phyloP scores from a whole-genome alignment of 2,797 vertebrate genomes.

The Buphagus erythrorhynchus region DNA sequence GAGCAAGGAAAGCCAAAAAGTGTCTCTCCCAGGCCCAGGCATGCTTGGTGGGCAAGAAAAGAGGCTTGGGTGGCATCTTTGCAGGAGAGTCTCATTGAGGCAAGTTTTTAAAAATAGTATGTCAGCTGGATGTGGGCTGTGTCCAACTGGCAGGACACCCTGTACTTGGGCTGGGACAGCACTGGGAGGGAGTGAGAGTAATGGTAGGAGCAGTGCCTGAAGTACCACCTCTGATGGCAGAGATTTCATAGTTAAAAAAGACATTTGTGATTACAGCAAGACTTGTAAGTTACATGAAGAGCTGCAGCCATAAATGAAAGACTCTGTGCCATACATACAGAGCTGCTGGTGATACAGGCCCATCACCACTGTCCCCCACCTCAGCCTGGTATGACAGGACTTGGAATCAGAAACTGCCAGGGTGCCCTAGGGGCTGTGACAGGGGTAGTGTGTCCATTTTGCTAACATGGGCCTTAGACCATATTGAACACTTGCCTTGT shows the following conservation, averaged over 20 bases:
- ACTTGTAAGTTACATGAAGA: neutral
- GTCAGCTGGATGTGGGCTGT: neutral
- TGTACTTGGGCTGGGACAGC: neutral
- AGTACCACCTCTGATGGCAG: neutral
- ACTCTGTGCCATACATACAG: neutral
- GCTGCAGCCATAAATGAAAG: neutral
- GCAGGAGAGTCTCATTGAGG: neutral
- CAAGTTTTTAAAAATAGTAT: neutral
- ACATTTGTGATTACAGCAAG: neutral
- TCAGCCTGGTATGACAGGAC: neutral
- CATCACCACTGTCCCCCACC: neutral
- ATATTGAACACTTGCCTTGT: neutral
- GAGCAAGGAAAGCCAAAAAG: neutral
- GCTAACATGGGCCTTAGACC: neutral
- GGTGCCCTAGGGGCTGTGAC: neutral
- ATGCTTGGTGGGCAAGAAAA: neutral
- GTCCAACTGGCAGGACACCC: neutral
- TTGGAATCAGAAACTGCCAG: neutral
- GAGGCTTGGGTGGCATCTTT: neutral
- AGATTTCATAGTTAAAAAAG: neutral
- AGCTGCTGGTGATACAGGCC: neutral
- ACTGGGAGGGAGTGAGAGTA: neutral
- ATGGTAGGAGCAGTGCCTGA: neutral
- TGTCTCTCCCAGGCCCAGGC: neutral
- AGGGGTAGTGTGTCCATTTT: neutral